Percentiles rank a stretch among this genome's conserved stretches.
phyloP scores from a whole-genome alignment of 1,140 invertebrate genomes.

The Diabrotica virgifera region DNA sequence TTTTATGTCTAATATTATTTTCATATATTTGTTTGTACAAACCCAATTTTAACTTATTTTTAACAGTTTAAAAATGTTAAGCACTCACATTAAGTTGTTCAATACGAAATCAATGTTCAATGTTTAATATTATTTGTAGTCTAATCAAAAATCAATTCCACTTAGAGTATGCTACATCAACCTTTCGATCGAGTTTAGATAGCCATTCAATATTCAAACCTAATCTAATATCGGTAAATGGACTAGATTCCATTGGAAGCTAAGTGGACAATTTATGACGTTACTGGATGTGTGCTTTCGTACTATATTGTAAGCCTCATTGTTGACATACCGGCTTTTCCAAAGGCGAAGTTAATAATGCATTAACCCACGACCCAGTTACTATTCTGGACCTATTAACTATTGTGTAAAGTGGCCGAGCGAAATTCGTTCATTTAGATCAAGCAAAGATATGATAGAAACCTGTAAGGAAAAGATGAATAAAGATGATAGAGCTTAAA shows the following conservation, averaged over 20 bases:
- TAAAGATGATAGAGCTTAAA: not conserved
- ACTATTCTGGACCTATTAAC: conserved; percentile 2
- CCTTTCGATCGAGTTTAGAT: not conserved
- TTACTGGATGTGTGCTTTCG: not conserved
- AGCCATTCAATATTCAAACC: not conserved
- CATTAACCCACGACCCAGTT: not conserved
- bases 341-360: not conserved
- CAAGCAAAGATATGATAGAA: not conserved
- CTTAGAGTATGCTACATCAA: no score
- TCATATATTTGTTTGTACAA: no score
- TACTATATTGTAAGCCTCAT: not conserved
- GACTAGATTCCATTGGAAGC: not conserved
- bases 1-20: no score
- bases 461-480: not conserved
- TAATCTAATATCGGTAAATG: conserved; percentile 2
- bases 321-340: not conserved
- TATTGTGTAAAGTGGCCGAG: conserved; percentile 1
- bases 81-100: no score
- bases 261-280: conserved; percentile 2
- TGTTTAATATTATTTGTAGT: no score
- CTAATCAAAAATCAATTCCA: no score
- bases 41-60: no score
- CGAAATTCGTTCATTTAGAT: conserved; percentile 1
- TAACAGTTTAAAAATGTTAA: no score
- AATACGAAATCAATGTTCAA: no score